These are phyloP conservation scores for Tachystola acroxantha DNA, from an alignment of 2,888 invertebrate species.

Conservation along the genomic window DNA sequence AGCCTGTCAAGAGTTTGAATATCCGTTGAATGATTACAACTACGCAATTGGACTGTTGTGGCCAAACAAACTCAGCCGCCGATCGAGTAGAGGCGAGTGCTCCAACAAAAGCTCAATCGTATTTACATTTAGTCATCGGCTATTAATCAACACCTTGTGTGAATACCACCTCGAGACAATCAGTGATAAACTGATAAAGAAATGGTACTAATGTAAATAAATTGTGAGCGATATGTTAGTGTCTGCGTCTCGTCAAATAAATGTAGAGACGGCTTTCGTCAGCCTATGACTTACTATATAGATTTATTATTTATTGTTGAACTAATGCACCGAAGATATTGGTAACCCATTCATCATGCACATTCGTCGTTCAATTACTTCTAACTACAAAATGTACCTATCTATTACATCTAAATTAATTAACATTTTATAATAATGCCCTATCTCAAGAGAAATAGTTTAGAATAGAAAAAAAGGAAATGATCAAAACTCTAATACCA, in stretches of 20 bases:
- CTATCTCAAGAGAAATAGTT: too few relatives aligned
- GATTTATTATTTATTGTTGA: too few relatives aligned
- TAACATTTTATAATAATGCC: too few relatives aligned
- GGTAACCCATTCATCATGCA: too few relatives aligned
- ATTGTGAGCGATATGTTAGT: conserved; percentile 68
- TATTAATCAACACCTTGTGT: conserved; percentile 56
- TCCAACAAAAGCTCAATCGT: conserved; percentile 57
- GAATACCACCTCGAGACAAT: conserved; percentile 60
- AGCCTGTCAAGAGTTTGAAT: conserved; percentile 28
- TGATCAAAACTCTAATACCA: too few relatives aligned
- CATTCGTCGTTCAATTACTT: too few relatives aligned
- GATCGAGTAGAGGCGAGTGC: conserved; percentile 21
- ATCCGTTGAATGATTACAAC: conserved; percentile 9
- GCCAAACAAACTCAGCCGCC: conserved; percentile 35
- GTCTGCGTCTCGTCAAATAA: conserved; percentile 34
- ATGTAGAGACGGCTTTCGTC: conserved; percentile 31
- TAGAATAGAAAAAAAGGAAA: too few relatives aligned
- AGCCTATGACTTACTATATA: too few relatives aligned
- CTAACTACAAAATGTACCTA: too few relatives aligned
- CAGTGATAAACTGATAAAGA: conserved; percentile 73
- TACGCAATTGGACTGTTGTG: conserved; percentile 30
- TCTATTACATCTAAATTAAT: too few relatives aligned
- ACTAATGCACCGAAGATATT: too few relatives aligned
- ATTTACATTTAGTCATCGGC: conserved; percentile 65
- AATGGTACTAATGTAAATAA: conserved; percentile 76